phyloP scores from a whole-genome alignment of 2,113 vertebrate genomes.

The Vulpes ferrilata region DNA sequence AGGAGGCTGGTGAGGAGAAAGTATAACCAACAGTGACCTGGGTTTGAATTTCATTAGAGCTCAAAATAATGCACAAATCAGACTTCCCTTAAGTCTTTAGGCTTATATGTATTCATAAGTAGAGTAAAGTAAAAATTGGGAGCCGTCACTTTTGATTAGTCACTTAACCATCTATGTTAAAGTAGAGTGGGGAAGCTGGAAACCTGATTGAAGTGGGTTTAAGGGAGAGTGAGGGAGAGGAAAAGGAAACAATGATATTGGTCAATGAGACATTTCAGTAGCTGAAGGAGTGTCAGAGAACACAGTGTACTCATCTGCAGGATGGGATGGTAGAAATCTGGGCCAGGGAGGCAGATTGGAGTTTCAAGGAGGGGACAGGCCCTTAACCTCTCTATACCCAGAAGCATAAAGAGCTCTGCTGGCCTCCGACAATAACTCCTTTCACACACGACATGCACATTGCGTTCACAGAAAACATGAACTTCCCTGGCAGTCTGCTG shows the following conservation, averaged over 20 bases:
- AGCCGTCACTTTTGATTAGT: not conserved
- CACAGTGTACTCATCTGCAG: not conserved
- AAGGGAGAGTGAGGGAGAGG: not conserved
- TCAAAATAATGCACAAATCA: not conserved
- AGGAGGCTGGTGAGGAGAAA: not conserved
- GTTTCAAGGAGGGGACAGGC: not conserved
- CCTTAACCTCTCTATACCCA: not conserved
- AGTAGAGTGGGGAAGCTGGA: not conserved
- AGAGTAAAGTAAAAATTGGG: not conserved
- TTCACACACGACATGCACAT: not conserved
- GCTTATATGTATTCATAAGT: not conserved
- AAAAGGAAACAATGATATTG: not conserved
- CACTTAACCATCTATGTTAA: not conserved
- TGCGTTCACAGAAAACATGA: not conserved
- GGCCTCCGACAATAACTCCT: not conserved
- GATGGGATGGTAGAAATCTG: not conserved
- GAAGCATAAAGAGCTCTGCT: not conserved
- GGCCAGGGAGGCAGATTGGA: not conserved
- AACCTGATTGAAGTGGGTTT: not conserved
- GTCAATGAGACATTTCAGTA: not conserved
- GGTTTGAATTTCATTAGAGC: not conserved
- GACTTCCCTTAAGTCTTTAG: not conserved
- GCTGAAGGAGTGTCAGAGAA: not conserved
- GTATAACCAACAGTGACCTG: accelerated
- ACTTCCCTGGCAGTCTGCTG: not conserved